Percentiles rank a stretch among this genome's conserved stretches.
phyloP scores from a whole-genome alignment of 2,888 invertebrate species.

The Rapana venosa region DNA sequence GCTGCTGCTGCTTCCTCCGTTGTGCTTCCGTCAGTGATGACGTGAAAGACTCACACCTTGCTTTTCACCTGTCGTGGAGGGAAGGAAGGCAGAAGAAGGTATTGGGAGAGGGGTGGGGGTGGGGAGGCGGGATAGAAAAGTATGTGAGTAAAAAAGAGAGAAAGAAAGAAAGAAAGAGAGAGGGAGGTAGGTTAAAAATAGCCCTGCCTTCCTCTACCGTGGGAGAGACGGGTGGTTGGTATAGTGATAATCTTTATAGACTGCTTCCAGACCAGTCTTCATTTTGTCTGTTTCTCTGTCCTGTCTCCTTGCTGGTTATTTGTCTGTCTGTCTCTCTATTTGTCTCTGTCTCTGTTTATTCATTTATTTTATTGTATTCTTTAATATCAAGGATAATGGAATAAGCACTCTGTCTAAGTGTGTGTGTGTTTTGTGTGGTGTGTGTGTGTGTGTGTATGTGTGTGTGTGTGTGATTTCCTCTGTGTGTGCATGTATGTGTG shows the following conservation, averaged over 20 bases:
- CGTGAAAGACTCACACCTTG: neutral
- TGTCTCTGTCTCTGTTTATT: too few species aligned
- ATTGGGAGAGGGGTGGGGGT: neutral
- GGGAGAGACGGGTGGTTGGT: neutral
- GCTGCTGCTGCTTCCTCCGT: too few species aligned
- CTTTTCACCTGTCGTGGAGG: neutral
- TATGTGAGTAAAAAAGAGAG: neutral
- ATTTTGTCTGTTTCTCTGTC: neutral
- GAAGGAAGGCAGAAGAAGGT: neutral
- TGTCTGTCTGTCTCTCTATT: too few species aligned
- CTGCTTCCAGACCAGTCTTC: too few species aligned
- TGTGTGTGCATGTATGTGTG: too few species aligned
- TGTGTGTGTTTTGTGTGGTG: neutral
- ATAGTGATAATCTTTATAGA: too few species aligned
- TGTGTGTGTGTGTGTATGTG: constrained; percentile 6
- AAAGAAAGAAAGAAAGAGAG: neutral
- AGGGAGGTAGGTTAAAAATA: constrained; percentile 11
- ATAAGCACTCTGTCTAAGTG: too few species aligned
- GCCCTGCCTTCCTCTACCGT: neutral
- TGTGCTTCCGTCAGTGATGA: too few species aligned
- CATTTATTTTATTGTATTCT: too few species aligned
- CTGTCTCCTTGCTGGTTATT: neutral
- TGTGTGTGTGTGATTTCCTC: neutral
- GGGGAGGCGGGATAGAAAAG: neutral
- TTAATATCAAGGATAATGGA: too few species aligned